Base-by-base conservation (phyloP, 1,140 invertebrate species). In the Drosophila nigrodunni region DNA sequence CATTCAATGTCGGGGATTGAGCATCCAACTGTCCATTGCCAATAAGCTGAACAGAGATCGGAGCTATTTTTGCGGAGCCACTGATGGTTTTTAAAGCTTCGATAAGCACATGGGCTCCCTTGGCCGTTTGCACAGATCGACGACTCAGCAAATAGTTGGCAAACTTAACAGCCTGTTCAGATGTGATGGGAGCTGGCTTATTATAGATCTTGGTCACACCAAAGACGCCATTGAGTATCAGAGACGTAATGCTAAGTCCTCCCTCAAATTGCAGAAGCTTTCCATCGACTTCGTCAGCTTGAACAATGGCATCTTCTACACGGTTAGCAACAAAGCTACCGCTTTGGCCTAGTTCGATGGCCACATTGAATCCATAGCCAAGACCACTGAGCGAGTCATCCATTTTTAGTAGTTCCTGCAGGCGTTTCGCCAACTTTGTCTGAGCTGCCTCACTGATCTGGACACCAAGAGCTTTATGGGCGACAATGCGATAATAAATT, bases 231-330 rank as follows among this genome's bases (percentile, higher is more conserved):
- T 93, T 92, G 0, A 94, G 91, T 30, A 94, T 78, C 30, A 93
- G 62, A 0, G 94, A 93, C 0, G 94, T 94, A 54, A 93, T 93
- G n/a, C 94, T 94, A 13, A 95, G 93, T 7, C 98, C 98, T 43
- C 98, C 98, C 93, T 99, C 98, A 93, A 98, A 99, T 93, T 99
- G 96, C 43, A 98, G 93, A 75, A 96, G 95, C 83, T 95, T 95
- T 8, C 96, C 96, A 93, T 99, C 96, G 21, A 98, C 96, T 94
- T 99, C 98, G 94, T 99, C 98, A 37, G 98, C 98, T 92, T 99
- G 97, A 10, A 97, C 96, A 76, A 99, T 94, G 46, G 97, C 95
- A 93, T 98, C 97, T 93, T 98, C 97, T 52, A 98, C 96, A 52
- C 96, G 95, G 65, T 97, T 95, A 64, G 95, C 94, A 39, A 96